A percentile compares a stretch with the other conserved stretches of the same genome.
phyloP scores from a whole-genome alignment of 2,797 vertebrate species.

The Pseudochirops cupreus region DNA sequence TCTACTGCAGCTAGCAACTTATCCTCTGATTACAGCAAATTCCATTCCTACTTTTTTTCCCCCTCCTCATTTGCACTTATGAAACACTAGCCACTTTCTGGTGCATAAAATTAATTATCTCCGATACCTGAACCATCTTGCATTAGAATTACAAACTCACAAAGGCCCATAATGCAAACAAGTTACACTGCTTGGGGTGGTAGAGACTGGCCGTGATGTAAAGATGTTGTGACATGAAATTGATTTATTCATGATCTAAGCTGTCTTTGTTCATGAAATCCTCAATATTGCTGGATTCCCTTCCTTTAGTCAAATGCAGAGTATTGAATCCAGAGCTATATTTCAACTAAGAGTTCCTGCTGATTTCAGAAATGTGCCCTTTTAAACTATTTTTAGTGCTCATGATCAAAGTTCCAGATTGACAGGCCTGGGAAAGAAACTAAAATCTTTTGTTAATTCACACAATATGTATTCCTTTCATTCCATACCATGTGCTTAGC shows the following conservation, averaged over 20 bases:
- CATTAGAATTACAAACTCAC: slow-evolving; percentile 54
- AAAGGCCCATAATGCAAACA: slow-evolving; percentile 44
- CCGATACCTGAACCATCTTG: slow-evolving; percentile 53
- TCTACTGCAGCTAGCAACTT: neutral
- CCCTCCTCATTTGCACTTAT: neutral
- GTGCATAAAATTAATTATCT: slow-evolving; percentile 61
- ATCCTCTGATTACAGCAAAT: slow-evolving; percentile 6
- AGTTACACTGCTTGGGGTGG: slow-evolving; percentile 7
- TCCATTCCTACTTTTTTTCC: slow-evolving; percentile 53
- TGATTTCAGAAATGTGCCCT: slow-evolving; percentile 2
- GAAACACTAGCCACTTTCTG: slow-evolving; percentile 53
- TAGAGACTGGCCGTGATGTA: slow-evolving; percentile 34
- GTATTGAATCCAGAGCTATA: slow-evolving; percentile 25
- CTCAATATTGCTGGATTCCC: neutral
- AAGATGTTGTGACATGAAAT: slow-evolving; percentile 62
- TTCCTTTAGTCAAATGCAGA: slow-evolving; percentile 38
- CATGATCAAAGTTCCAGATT: slow-evolving; percentile 19
- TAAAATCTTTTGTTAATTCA: slow-evolving; percentile 48
- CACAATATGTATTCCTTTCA: slow-evolving; percentile 10
- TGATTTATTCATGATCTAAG: slow-evolving; percentile 49
- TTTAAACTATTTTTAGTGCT: slow-evolving; percentile 48
- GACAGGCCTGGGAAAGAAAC: slow-evolving; percentile 45
- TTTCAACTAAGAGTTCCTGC: slow-evolving; percentile 59
- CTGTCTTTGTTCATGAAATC: slow-evolving; percentile 55
- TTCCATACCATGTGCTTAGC: neutral